A percentile compares a stretch with the other conserved stretches of the same genome.
These are phyloP conservation scores for Murina feae DNA, from an alignment of 2,113 vertebrate species.

Conservation along the genomic window DNA sequence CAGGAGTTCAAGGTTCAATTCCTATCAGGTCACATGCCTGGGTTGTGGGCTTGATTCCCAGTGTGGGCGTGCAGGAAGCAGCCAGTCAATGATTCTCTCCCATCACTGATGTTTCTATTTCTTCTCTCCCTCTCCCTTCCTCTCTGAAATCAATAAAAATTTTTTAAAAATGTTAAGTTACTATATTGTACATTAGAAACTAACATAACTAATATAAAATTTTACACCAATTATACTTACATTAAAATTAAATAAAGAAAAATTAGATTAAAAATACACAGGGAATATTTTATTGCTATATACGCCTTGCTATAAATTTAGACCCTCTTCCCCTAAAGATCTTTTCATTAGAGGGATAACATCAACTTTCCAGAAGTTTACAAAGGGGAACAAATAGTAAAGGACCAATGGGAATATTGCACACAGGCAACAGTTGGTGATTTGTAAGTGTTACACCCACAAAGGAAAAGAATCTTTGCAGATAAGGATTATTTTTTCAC, in stretches of 20 bases:
- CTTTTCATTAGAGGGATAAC: neutral
- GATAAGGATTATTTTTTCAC: neutral
- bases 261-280: neutral
- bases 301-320: neutral
- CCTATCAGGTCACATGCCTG: too few species aligned
- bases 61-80: too few species aligned
- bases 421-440: neutral
- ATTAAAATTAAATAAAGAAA: neutral
- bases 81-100: too few species aligned
- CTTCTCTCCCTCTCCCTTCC: too few species aligned
- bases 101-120: too few species aligned
- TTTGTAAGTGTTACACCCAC: neutral
- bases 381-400: neutral
- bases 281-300: neutral
- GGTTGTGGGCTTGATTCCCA: too few species aligned
- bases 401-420: neutral
- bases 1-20: too few species aligned
- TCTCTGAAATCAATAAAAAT: too few species aligned
- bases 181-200: neutral
- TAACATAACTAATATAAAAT: neutral
- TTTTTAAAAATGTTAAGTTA: neutral
- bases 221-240: neutral
- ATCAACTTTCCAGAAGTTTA: neutral
- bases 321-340: neutral
- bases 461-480: neutral